A percentile compares a stretch with the other conserved stretches of the same genome.
Evolutionary conservation across 2,797 vertebrate species (phyloP).

Genomic region (Margarornis squamiger): DNA sequence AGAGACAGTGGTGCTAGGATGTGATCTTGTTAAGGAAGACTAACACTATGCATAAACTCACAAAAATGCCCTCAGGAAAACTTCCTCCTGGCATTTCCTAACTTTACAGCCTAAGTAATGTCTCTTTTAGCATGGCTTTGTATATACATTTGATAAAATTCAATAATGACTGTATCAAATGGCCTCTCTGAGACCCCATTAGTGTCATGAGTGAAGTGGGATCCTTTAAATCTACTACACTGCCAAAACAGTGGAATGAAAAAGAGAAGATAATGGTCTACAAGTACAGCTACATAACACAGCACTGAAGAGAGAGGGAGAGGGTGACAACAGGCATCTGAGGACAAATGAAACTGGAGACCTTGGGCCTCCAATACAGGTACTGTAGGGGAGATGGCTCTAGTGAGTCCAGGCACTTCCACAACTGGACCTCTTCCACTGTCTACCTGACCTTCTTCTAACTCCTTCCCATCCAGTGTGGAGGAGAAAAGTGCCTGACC

Average conservation of each 20-base stretch:
- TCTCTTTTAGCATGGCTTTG: not conserved
- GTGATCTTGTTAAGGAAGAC: not conserved
- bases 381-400: not conserved
- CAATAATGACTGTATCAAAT: not conserved
- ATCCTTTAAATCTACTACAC: not conserved
- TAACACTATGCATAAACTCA: not conserved
- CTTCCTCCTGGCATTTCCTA: not conserved
- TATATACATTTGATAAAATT: not conserved
- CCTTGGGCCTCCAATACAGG: not conserved
- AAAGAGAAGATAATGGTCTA: not conserved
- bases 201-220: not conserved
- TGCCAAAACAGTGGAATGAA: not conserved
- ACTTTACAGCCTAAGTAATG: not conserved
- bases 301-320: not conserved
- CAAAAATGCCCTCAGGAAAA: not conserved
- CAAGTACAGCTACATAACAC: not conserved
- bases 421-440: not conserved
- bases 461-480: not conserved
- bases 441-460: not conserved
- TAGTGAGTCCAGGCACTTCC: not conserved
- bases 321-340: not conserved
- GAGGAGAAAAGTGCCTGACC: not conserved
- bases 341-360: not conserved
- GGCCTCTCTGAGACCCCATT: not conserved
- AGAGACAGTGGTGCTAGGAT: not conserved